These are phyloP conservation scores for Meles meles DNA, from an alignment of 2,113 vertebrate genomes.

Conservation along the genomic window DNA sequence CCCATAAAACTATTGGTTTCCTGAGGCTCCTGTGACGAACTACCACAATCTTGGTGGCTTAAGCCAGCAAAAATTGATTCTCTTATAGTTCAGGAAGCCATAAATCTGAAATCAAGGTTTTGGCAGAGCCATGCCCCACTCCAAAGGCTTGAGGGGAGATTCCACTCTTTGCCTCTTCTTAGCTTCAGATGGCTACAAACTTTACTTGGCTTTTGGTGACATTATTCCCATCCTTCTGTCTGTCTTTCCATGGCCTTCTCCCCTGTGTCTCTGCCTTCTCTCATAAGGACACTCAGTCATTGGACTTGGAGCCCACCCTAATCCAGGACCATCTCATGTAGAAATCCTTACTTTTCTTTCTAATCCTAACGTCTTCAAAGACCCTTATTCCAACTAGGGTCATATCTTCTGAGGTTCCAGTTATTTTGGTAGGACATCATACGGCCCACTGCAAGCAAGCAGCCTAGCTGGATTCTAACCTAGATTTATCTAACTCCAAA, in stretches of 20 bases:
- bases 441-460: background rate
- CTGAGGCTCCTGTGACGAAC: background rate
- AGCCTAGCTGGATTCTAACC: background rate
- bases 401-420: background rate
- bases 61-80: conserved; percentile 3
- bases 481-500: background rate
- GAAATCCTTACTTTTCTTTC: background rate
- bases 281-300: background rate
- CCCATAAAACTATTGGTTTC: background rate
- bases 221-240: background rate
- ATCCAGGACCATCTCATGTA: background rate
- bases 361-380: background rate
- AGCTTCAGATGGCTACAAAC: background rate
- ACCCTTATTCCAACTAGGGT: background rate
- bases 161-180: background rate
- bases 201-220: background rate
- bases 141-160: background rate
- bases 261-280: background rate
- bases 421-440: background rate
- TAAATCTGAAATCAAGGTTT: background rate
- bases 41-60: background rate
- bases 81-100: background rate
- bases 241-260: background rate
- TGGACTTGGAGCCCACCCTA: background rate
- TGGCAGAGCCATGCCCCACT: background rate